Evolutionary conservation across 2,113 vertebrate species (phyloP).

Genomic region (Gymnocephalus cernua): DNA sequence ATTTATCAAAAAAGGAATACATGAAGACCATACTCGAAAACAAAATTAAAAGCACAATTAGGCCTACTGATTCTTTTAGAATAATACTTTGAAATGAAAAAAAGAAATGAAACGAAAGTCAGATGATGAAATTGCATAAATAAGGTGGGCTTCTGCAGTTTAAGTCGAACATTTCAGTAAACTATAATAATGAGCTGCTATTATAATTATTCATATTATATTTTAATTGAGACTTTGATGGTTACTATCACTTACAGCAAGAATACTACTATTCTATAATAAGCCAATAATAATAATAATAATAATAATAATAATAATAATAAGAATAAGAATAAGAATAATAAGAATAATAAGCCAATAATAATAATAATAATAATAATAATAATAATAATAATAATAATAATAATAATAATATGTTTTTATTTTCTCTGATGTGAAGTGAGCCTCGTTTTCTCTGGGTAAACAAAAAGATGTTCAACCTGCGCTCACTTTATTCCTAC

Average conservation of each 20-base stretch:
- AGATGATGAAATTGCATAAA: background rate
- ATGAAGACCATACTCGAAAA: background rate
- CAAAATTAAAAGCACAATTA: background rate
- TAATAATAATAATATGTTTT: background rate
- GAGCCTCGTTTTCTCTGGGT: background rate
- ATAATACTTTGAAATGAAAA: background rate
- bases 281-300: background rate
- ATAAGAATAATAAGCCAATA: too few relatives aligned
- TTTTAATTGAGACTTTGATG: background rate
- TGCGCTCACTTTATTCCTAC: constrained; percentile 57
- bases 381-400: too few relatives aligned
- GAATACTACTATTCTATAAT: background rate
- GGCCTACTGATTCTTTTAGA: background rate
- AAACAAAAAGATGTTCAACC: background rate
- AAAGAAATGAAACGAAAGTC: background rate
- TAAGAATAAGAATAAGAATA: too few relatives aligned
- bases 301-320: background rate
- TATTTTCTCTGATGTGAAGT: too few relatives aligned
- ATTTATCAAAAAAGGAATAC: background rate
- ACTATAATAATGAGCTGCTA: background rate
- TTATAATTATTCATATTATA: background rate
- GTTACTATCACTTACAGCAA: background rate
- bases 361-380: background rate
- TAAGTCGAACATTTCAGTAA: background rate
- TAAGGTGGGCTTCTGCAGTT: background rate